phyloP scores from a whole-genome alignment of 1,140 invertebrate genomes.

The Marisa cornuarietis region DNA sequence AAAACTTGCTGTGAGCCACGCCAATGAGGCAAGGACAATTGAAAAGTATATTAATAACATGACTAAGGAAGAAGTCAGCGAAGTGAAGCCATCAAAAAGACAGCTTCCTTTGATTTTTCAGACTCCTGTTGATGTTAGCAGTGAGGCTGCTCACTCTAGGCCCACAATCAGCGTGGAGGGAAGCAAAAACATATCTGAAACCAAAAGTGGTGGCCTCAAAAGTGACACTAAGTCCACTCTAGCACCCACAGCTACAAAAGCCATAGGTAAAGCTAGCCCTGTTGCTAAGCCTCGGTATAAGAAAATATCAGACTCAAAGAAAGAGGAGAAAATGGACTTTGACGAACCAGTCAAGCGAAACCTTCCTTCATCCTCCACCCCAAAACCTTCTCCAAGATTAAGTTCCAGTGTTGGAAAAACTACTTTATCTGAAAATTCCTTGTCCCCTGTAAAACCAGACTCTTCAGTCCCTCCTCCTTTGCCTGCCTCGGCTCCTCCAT shows the following conservation, averaged over 20 bases:
- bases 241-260: too few species aligned
- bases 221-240: too few species aligned
- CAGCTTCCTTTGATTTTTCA: slow-evolving; percentile 17
- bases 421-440: too few species aligned
- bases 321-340: slow-evolving; percentile 36
- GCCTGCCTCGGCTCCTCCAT: slow-evolving; percentile 16
- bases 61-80: not conserved
- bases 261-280: slow-evolving; percentile 3
- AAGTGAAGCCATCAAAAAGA: slow-evolving; percentile 1
- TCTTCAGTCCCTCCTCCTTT: slow-evolving; percentile 28
- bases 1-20: not conserved
- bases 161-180: too few species aligned
- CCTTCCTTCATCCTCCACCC: not conserved
- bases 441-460: not conserved
- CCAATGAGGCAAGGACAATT: slow-evolving; percentile 2
- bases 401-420: too few species aligned
- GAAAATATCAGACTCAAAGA: slow-evolving; percentile 7
- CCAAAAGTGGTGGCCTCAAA: too few species aligned
- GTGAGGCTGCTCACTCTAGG: too few species aligned
- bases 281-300: slow-evolving; percentile 33
- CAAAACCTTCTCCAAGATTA: slow-evolving; percentile 22
- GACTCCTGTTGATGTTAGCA: not conserved
- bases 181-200: too few species aligned
- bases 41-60: slow-evolving; percentile 14
- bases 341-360: not conserved